These are phyloP conservation scores for Drosophila nannoptera DNA, from an alignment of 1,140 invertebrate species.

Conservation along the genomic window DNA sequence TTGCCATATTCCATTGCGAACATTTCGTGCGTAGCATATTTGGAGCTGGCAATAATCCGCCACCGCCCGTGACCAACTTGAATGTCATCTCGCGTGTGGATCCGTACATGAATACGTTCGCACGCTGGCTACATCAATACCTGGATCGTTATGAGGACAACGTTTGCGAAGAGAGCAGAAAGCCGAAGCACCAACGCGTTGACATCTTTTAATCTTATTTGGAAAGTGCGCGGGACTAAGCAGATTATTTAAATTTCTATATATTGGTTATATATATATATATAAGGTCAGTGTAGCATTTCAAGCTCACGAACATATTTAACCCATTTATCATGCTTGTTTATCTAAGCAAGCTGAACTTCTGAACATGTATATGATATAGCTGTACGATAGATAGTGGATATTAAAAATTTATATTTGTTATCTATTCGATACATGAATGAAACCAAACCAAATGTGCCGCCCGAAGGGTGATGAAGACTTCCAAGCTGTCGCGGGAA, in stretches of 20 bases:
- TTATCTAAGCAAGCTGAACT: too few species aligned
- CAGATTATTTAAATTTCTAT: neutral
- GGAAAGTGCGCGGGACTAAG: neutral
- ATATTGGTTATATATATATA: neutral
- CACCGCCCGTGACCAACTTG: conserved; percentile 45
- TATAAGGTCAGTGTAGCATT: neutral
- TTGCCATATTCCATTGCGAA: conserved; percentile 68
- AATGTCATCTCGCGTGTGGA: conserved; percentile 55
- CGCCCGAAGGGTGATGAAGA: too few species aligned
- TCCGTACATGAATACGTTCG: conserved; percentile 59
- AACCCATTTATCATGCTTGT: neutral
- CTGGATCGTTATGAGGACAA: conserved; percentile 46
- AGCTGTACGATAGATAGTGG: too few species aligned
- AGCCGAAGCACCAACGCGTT: neutral
- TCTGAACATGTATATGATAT: too few species aligned
- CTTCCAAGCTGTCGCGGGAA: too few species aligned
- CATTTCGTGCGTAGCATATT: conserved; percentile 59
- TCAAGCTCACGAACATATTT: neutral
- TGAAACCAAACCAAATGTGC: too few species aligned
- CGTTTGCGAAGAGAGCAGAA: neutral
- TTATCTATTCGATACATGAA: too few species aligned
- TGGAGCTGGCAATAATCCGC: conserved; percentile 42
- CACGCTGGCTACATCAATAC: conserved; percentile 55
- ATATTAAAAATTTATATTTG: too few species aligned
- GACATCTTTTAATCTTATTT: neutral